These are phyloP conservation scores for Crenichthys baileyi DNA, from an alignment of 2,797 vertebrate genomes.

Conservation along the genomic window DNA sequence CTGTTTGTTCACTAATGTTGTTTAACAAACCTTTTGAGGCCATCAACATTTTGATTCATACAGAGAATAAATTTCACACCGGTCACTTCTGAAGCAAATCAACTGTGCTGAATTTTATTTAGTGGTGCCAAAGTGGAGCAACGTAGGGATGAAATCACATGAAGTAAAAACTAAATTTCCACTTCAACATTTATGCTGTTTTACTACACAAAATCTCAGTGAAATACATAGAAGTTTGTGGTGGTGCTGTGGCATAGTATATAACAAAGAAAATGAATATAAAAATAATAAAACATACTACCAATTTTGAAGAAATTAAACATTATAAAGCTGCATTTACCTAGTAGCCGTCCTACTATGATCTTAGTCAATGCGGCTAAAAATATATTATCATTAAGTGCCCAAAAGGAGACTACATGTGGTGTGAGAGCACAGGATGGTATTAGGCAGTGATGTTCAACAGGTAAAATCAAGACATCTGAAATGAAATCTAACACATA, in stretches of 20 bases:
- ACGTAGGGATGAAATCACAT: background rate
- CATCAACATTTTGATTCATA: background rate
- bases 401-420: background rate
- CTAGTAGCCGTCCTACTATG: background rate
- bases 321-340: background rate
- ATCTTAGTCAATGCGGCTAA: background rate
- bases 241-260: background rate
- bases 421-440: background rate
- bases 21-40: background rate
- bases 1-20: background rate
- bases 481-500: background rate
- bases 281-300: background rate
- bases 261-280: background rate
- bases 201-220: background rate
- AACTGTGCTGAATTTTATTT: background rate
- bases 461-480: background rate
- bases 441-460: background rate
- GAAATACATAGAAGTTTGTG: background rate
- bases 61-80: background rate
- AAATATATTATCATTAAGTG: background rate
- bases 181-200: background rate
- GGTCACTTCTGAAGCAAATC: background rate
- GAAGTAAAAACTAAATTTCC: background rate
- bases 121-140: background rate
- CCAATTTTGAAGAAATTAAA: background rate